These are phyloP conservation scores for Nothocercus nigrocapillus DNA, from an alignment of 2,113 vertebrate species.

Conservation along the genomic window DNA sequence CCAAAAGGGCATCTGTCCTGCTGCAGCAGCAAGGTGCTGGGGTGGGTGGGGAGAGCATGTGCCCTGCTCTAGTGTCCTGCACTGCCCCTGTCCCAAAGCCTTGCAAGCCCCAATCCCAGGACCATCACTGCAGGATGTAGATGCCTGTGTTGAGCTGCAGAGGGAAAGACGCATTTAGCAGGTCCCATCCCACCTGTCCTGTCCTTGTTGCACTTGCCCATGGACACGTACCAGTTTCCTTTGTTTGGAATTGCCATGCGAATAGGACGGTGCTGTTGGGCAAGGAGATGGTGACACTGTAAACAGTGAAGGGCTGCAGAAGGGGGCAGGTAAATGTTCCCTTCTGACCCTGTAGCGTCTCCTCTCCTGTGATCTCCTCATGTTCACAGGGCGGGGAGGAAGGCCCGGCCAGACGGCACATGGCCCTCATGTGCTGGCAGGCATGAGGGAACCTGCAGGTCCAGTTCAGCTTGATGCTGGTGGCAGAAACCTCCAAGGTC, in stretches of 20 bases:
- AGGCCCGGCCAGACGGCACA: neutral
- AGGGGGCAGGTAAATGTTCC: neutral
- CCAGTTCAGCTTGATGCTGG: conserved; percentile 37
- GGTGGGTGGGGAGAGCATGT: fast-evolving
- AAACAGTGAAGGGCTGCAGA: conserved; percentile 26
- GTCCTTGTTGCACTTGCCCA: too few relatives aligned
- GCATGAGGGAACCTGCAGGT: neutral
- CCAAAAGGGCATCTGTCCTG: neutral
- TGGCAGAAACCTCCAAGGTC: neutral
- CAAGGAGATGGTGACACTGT: neutral
- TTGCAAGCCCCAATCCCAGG: too few relatives aligned
- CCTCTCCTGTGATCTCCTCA: neutral
- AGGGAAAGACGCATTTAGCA: too few relatives aligned
- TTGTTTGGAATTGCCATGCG: neutral
- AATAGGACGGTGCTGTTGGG: neutral
- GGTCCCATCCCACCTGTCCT: too few relatives aligned
- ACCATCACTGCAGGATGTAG: neutral
- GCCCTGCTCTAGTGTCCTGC: neutral
- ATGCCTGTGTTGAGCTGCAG: neutral
- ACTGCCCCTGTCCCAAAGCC: neutral
- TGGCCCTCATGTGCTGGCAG: neutral
- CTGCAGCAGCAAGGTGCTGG: neutral
- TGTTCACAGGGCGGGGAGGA: neutral
- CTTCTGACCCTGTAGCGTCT: neutral
- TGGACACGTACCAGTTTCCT: neutral